Base-by-base conservation (phyloP, 1,140 invertebrate genomes). In the Anthonomus grandis region DNA sequence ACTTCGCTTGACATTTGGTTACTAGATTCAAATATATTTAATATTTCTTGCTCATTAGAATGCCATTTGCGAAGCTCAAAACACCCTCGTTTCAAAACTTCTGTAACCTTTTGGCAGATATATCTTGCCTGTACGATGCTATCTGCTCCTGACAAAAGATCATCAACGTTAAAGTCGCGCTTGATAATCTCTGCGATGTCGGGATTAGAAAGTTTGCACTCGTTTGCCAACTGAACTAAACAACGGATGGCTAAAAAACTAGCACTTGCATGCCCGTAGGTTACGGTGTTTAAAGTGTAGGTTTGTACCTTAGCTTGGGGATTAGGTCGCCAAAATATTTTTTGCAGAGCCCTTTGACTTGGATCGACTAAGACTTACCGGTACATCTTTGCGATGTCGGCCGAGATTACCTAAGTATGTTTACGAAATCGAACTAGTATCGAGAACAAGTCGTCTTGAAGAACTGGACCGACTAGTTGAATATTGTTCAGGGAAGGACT, bases 161-260 rank as follows among this genome's bases (percentile, higher is more conserved):
- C 75, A 52, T 79, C 76, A 4, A 78, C 70, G 53, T 77, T 79
- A 52, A 75, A 74, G 53, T 76, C 70, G 8, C 55, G 63, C 23
- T 37, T 27, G 12, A 75, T 68, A 9, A 68, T 60, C 34, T 64
- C 24, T 25, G 63, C 34, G 21, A 59, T 65, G 3, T 38, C 27
- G 18, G 71, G 45, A 31, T 31, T 18, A 10, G 9, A 9, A 13
- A n/a, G 13, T 47, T 25, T 13, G 18, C 5, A 8, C 19, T 47
- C 45, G 6, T 24, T 25, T 9, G 52, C 52, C 17, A 57, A 39
- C 21, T 57, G 21, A 13, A 19, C 17, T 39, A 57, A 19, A 45
- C 49, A 58, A n/a, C 38, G 17, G 12, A 58, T 45, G 1, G 56
- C 56, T 45, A 45, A n/a, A 46, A 4, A 52, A 31, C 21, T 15